These are phyloP conservation scores for Peromyscus attwateri DNA, from an alignment of 2,797 vertebrate genomes.

Conservation along the genomic window DNA sequence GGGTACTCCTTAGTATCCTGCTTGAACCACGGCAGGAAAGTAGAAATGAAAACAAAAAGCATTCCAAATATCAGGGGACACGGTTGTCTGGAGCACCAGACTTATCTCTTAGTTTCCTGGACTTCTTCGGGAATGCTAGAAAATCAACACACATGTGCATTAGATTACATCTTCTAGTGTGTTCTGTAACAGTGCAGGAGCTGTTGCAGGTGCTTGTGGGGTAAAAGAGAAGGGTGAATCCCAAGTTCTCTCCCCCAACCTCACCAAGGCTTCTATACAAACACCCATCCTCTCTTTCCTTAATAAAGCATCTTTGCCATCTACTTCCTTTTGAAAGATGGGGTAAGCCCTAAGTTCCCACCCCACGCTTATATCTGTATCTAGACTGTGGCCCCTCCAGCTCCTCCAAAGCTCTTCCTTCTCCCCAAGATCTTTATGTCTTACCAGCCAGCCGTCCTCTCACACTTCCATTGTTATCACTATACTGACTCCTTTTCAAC, in stretches of 20 bases:
- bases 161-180: not conserved
- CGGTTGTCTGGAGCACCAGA: not conserved
- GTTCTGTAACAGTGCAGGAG: not conserved
- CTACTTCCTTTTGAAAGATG: not conserved
- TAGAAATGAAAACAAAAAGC: not conserved
- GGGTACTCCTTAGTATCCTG: not conserved
- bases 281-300: not conserved
- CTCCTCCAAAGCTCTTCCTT: not conserved
- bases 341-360: not conserved
- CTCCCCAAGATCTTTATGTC: not conserved
- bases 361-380: not conserved
- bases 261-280: not conserved
- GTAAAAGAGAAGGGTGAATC: slow-evolving; percentile 16
- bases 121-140: slow-evolving; percentile 9
- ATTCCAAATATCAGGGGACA: not conserved
- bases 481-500: not conserved
- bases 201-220: not conserved
- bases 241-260: not conserved
- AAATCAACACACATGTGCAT: not conserved
- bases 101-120: not conserved
- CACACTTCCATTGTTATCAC: not conserved
- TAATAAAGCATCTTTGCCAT: not conserved
- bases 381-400: not conserved
- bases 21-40: not conserved
- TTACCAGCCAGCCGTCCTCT: not conserved